Base-by-base conservation (phyloP, 2,888 invertebrate species). In the Aleiodes testaceus region DNA sequence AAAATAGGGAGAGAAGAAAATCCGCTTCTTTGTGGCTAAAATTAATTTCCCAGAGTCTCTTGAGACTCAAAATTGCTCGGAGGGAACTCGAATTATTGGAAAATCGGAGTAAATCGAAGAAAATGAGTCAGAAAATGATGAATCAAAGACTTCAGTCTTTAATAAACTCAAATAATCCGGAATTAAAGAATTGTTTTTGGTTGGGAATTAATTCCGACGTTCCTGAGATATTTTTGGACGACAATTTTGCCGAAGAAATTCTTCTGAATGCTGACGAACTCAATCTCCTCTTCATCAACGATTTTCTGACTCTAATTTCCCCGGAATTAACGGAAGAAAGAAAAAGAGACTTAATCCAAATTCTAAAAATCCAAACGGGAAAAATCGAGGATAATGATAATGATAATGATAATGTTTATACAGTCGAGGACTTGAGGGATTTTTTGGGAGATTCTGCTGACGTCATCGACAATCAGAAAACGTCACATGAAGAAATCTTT, bases 11-110 rank as follows among this genome's bases (percentile, higher is more conserved):
- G 16, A 89, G 82, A 80, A 82, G 87, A 49, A 79, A 84, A 7
- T 81, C 89, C 18, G 89, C 90, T 75, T 88, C 90, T n/a, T 81
- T 90, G 30, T 91, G 91, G 91, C 83, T 90, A 18, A 88, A 88
- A 65, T 87, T 89, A 78, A 89, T 91, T 76, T 84, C 89, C 53
- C 83, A 84, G 69, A 88, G 89, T 61, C 73, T 83, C 88, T 79
- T 86, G 55, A 90, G 88, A 81, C 85, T 88, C 0, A 87, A 88
- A 75, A 75, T 85, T 7, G 88, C 80, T 14, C 81, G 79, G 65
- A 52, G 69, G 11, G 70, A 82, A 36, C 77, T 75, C n/a, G 77
- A 79, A 26, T 44, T 63, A 18, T 59, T 85, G 9, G 82, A 85
- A 64, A 59, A 76, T 18, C 79, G 81, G 50, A 50, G 70, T 3